phyloP scores from a whole-genome alignment of 2,888 invertebrate species.

The Nemapogon koenigi region DNA sequence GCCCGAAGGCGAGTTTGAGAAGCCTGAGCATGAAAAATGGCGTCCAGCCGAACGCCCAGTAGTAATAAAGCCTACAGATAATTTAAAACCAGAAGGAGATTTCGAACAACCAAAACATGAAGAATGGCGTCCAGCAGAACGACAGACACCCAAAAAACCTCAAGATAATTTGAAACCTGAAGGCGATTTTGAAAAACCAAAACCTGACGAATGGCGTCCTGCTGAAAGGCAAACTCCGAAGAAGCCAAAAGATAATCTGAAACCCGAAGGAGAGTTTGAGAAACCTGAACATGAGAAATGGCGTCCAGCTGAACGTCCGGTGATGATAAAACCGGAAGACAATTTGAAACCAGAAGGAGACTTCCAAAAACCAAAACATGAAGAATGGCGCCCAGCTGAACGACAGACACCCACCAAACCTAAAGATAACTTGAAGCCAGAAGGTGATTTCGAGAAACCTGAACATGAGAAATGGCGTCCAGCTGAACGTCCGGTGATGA shows the following conservation, averaged over 20 bases:
- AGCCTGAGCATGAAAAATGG: slow-evolving; percentile 23
- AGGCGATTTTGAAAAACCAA: slow-evolving; percentile 40
- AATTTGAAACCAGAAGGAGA: slow-evolving; percentile 60
- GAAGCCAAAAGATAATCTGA: slow-evolving; percentile 42
- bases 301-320: slow-evolving; percentile 48
- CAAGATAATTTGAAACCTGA: slow-evolving; percentile 50
- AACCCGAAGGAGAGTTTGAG: slow-evolving; percentile 50
- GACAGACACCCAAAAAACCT: slow-evolving; percentile 35
- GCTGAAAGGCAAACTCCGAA: slow-evolving; percentile 33
- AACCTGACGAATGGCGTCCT: slow-evolving; percentile 22
- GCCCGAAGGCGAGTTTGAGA: slow-evolving; percentile 56
- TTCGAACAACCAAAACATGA: slow-evolving; percentile 50
- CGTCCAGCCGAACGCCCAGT: slow-evolving; percentile 26
- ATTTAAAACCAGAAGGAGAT: slow-evolving; percentile 43
- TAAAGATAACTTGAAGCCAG: slow-evolving; percentile 60
- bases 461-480: slow-evolving; percentile 39
- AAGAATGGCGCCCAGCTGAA: slow-evolving; percentile 53
- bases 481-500: slow-evolving; percentile 29
- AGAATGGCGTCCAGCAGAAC: slow-evolving; percentile 49
- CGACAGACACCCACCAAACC: slow-evolving; percentile 44
- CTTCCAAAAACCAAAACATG: slow-evolving; percentile 53
- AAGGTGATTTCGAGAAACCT: slow-evolving; percentile 64
- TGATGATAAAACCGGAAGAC: slow-evolving; percentile 41
- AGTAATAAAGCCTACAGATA: slow-evolving; percentile 33
- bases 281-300: slow-evolving; percentile 34